phyloP scores from a whole-genome alignment of 2,888 invertebrate genomes.

The Stenoptilia bipunctidactyla region DNA sequence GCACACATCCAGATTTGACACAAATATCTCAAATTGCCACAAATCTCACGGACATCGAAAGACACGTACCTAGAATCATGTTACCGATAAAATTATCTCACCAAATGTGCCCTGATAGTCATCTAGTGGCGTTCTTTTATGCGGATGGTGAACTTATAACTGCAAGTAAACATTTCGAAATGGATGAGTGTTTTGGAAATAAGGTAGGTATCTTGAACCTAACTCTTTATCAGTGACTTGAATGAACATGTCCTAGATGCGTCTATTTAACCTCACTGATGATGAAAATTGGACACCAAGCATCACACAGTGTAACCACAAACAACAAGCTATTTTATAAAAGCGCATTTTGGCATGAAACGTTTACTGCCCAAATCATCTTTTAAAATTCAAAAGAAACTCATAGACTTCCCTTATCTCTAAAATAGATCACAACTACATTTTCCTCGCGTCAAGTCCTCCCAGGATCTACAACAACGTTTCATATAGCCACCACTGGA shows the following conservation, averaged over 20 bases:
- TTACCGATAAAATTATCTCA: constrained; percentile 53
- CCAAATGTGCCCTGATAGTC: constrained; percentile 65
- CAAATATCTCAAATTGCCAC: neutral
- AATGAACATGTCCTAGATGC: too few species aligned
- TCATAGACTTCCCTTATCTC: too few species aligned
- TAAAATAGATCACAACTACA: too few species aligned
- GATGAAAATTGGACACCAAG: too few species aligned
- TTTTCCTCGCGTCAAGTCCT: constrained; percentile 30
- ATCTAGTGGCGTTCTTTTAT: constrained; percentile 69
- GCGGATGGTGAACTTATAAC: constrained; percentile 69
- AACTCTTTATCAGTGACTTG: too few species aligned
- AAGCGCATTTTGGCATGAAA: too few species aligned
- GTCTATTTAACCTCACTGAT: too few species aligned
- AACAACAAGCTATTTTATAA: too few species aligned
- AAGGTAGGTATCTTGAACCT: constrained; percentile 41
- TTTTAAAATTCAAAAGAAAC: too few species aligned
- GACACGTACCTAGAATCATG: constrained; percentile 38
- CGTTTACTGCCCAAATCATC: too few species aligned
- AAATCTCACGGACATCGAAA: neutral
- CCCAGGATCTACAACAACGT: constrained; percentile 35
- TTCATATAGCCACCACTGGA: constrained; percentile 37
- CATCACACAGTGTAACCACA: too few species aligned
- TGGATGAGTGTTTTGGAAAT: constrained; percentile 70
- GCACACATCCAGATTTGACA: constrained; percentile 13
- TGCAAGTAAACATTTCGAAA: constrained; percentile 62